phyloP scores from a whole-genome alignment of 1,140 invertebrate genomes.

The Tachypleus tridentatus region DNA sequence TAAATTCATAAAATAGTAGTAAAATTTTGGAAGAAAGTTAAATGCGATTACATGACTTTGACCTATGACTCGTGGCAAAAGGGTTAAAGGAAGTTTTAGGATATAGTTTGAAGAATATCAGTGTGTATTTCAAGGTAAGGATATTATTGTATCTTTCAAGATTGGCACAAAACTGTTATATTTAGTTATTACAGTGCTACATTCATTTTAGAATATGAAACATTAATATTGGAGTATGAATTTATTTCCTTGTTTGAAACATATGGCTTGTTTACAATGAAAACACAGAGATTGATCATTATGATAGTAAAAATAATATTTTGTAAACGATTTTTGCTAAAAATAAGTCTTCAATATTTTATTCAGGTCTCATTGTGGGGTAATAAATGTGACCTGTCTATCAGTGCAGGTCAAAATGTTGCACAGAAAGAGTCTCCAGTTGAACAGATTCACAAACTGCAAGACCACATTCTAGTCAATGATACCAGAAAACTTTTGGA shows the following conservation, averaged over 20 bases:
- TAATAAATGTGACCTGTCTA: constrained; percentile 75
- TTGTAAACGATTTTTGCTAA: constrained; percentile 3
- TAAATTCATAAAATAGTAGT: too few species aligned
- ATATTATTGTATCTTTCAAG: too few species aligned
- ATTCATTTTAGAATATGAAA: too few species aligned
- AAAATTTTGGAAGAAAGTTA: too few species aligned
- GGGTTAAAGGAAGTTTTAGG: too few species aligned
- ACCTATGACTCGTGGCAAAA: too few species aligned
- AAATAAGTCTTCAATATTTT: constrained; percentile 3
- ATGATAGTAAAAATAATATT: too few species aligned
- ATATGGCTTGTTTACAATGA: constrained; percentile 12
- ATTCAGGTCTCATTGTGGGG: constrained; percentile 46
- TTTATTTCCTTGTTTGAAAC: constrained; percentile 10
- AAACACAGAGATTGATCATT: constrained; percentile 24
- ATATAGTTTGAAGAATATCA: too few species aligned
- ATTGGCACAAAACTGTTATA: too few species aligned
- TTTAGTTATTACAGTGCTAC: too few species aligned
- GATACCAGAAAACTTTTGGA: constrained; percentile 30
- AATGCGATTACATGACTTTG: too few species aligned
- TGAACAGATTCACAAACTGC: constrained; percentile 46
- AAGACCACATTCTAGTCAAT: constrained; percentile 56
- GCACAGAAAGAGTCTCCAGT: constrained; percentile 46
- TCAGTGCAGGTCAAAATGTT: constrained; percentile 54
- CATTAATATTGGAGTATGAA: background rate
- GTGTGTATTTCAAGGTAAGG: too few species aligned